phyloP scores from a whole-genome alignment of 2,797 vertebrate genomes.

The Propithecus deckenii region DNA sequence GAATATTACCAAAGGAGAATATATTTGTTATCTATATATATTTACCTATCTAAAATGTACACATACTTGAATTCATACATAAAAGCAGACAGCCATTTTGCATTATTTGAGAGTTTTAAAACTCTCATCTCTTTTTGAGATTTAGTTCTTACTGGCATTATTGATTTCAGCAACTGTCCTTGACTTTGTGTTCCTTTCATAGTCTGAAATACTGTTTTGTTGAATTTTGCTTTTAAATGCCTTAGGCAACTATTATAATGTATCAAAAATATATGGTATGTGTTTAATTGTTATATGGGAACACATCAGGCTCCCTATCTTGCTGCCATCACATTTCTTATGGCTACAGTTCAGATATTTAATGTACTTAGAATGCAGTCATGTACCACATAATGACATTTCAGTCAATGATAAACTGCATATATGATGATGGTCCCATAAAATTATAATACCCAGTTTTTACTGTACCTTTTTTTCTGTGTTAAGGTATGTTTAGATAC shows the following conservation, averaged over 20 bases:
- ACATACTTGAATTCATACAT: neutral
- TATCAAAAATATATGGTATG: neutral
- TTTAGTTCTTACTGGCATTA: neutral
- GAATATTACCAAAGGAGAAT: conserved; percentile 28
- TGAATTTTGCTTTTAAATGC: neutral
- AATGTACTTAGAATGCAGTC: neutral
- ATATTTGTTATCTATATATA: neutral
- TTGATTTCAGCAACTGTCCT: neutral
- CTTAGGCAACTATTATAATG: neutral
- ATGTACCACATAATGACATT: neutral
- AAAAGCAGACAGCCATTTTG: neutral
- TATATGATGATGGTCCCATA: neutral
- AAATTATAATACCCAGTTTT: neutral
- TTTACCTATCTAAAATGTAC: neutral
- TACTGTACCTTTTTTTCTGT: neutral
- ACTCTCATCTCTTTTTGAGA: conserved; percentile 2
- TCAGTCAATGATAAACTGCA: neutral
- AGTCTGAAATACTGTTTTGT: neutral
- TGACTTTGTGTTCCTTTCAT: neutral
- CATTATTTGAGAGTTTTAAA: neutral
- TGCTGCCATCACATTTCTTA: neutral
- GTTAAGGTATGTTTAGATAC: neutral
- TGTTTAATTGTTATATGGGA: neutral
- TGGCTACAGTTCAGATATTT: neutral
- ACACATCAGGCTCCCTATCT: neutral